phyloP scores from a whole-genome alignment of 2,113 vertebrate genomes.

The Larimichthys crocea region DNA sequence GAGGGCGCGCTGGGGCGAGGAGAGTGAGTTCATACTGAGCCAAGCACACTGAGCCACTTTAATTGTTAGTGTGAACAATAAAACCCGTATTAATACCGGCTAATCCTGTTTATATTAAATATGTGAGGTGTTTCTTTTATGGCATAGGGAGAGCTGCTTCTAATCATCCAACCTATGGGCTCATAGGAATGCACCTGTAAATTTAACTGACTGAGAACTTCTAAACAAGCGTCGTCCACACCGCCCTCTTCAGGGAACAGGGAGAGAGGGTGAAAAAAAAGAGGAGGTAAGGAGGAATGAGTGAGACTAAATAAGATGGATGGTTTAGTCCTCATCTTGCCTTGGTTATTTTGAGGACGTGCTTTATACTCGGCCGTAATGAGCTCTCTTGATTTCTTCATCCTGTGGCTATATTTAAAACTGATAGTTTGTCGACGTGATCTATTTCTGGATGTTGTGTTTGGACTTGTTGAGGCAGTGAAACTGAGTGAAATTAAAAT shows the following conservation, averaged over 20 bases:
- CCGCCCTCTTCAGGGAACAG: conserved; percentile 38
- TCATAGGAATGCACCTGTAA: conserved; percentile 63
- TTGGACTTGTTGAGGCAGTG: conserved; percentile 47
- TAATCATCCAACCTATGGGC: conserved; percentile 49
- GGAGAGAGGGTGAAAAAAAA: background rate
- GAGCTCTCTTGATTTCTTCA: conserved; percentile 24
- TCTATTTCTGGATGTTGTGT: conserved; percentile 48
- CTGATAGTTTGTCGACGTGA: background rate
- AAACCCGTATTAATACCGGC: conserved; percentile 58
- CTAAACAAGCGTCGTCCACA: conserved; percentile 5
- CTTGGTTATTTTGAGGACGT: conserved; percentile 15
- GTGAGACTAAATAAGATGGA: conserved; percentile 18
- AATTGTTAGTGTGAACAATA: conserved; percentile 62
- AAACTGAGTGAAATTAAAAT: conserved; percentile 65
- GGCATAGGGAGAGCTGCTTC: conserved; percentile 53
- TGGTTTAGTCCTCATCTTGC: conserved; percentile 19
- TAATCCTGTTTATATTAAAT: conserved; percentile 69
- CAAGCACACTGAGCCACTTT: conserved; percentile 35
- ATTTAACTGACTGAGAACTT: conserved; percentile 46
- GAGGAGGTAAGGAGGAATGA: background rate
- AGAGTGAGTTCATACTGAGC: conserved; percentile 40
- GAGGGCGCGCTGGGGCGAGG: conserved; percentile 33
- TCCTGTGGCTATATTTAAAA: conserved; percentile 28
- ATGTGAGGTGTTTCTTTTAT: conserved; percentile 64
- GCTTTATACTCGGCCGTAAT: conserved; percentile 22